Conservation (phyloP, 2,113 vertebrate species). For the Rhombomys opimus region DNA sequence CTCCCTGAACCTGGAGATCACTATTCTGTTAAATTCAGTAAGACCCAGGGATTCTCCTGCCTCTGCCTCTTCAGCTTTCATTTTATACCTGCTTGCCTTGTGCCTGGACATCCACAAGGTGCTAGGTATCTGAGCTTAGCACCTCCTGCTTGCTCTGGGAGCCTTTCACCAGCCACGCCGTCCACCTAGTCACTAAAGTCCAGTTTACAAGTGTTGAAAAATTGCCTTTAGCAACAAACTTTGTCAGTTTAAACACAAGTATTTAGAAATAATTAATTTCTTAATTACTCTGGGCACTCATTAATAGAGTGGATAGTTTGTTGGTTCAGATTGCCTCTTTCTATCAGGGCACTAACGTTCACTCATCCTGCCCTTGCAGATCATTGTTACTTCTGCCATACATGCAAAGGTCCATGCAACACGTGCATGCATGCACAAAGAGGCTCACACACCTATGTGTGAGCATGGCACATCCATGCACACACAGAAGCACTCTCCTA, state of each 20-base stretch:
- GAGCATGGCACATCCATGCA: too few species aligned
- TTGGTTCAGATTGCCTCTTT: background rate
- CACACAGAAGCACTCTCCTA: background rate
- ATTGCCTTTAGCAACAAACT: background rate
- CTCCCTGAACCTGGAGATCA: background rate
- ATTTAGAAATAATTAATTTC: background rate
- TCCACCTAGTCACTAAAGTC: background rate
- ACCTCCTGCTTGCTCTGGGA: background rate
- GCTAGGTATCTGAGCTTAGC: background rate
- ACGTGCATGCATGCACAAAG: background rate
- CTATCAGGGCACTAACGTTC: background rate
- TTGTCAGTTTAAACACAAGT: background rate
- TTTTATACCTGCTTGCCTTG: background rate
- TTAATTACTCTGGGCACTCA: background rate
- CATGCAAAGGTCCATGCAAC: background rate
- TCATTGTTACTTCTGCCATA: background rate
- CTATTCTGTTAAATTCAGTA: too few species aligned
- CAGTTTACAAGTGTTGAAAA: conserved; percentile 19
- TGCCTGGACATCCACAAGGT: background rate
- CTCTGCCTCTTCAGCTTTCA: background rate
- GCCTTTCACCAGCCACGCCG: background rate
- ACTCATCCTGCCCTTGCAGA: background rate
- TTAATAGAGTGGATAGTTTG: background rate
- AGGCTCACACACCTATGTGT: background rate
- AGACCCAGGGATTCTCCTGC: background rate